A percentile compares a stretch with the other conserved stretches of the same genome.
These are phyloP conservation scores for Drosophila multiciliata DNA, from an alignment of 2,888 invertebrate genomes.

Conservation along the genomic window DNA sequence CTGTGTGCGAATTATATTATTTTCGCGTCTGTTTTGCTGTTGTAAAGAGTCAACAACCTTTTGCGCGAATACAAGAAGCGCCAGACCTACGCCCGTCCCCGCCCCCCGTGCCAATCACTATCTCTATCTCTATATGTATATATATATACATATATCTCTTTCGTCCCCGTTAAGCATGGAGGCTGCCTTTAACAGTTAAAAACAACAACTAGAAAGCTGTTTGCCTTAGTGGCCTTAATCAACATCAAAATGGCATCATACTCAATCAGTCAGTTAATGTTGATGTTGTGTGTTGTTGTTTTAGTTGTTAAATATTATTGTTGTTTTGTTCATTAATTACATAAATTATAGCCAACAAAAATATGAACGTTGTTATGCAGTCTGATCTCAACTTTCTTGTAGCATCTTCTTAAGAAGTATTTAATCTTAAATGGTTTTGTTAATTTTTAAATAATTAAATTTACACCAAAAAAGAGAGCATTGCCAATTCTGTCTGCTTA, in stretches of 20 bases:
- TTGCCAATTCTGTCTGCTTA: background rate
- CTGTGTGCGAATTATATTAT: conserved; percentile 68
- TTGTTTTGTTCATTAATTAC: conserved; percentile 34
- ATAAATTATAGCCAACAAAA: conserved; percentile 27
- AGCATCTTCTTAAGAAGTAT: background rate
- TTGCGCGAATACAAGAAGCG: conserved; percentile 72
- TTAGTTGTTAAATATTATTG: background rate
- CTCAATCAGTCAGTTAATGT: conserved; percentile 15
- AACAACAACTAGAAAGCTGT: conserved; percentile 58
- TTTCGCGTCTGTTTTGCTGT: conserved; percentile 73
- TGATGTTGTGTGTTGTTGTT: conserved; percentile 4
- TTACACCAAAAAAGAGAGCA: conserved; percentile 7
- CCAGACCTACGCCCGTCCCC: conserved; percentile 32
- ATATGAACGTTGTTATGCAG: conserved; percentile 14
- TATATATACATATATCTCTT: background rate
- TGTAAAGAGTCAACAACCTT: conserved; percentile 78
- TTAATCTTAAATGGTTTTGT: background rate
- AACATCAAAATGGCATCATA: conserved; percentile 66
- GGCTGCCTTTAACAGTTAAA: conserved; percentile 43
- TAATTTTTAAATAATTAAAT: background rate
- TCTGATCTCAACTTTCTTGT: background rate
- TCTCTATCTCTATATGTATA: background rate
- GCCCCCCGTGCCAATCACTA: background rate
- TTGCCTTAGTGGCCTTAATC: conserved; percentile 68
- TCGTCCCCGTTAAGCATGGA: conserved; percentile 34